These are phyloP conservation scores for Drosophila nannoptera DNA, from an alignment of 1,140 invertebrate genomes.

Conservation along the genomic window DNA sequence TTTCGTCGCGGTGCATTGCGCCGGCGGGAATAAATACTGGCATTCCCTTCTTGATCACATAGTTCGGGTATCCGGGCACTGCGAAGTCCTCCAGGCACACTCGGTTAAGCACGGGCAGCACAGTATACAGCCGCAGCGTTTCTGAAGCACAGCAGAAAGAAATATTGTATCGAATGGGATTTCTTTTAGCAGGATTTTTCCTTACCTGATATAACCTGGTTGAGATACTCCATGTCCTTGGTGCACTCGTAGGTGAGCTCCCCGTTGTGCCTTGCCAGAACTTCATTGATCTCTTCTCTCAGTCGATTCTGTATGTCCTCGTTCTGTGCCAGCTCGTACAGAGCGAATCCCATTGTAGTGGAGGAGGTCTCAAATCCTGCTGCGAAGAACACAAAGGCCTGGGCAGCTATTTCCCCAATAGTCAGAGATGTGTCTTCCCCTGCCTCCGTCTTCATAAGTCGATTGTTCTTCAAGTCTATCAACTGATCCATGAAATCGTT, in stretches of 20 bases:
- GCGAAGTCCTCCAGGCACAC: conserved; percentile 75
- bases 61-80: conserved; percentile 73
- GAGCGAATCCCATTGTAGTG: conserved; percentile 80
- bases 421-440: conserved; percentile 56
- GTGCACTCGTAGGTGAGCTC: conserved; percentile 81
- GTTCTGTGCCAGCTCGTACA: conserved; percentile 81
- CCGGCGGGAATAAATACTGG: conserved; percentile 55
- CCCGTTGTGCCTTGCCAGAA: conserved; percentile 72
- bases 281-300: conserved; percentile 80
- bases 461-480: conserved; percentile 80
- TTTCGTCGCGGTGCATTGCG: conserved; percentile 77
- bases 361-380: conserved; percentile 84
- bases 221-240: conserved; percentile 80
- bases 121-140: conserved; percentile 66
- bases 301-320: conserved; percentile 81
- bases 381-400: conserved; percentile 81
- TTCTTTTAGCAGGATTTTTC: not conserved
- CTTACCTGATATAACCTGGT: conserved; percentile 81
- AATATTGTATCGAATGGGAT: not conserved
- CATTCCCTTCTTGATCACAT: conserved; percentile 68
- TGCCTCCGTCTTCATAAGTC: conserved; percentile 54
- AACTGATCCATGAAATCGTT: conserved; percentile 82
- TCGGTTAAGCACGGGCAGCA: conserved; percentile 80
- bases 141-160: conserved; percentile 37
- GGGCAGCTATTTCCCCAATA: conserved; percentile 78